phyloP scores from a whole-genome alignment of 2,797 vertebrate species.

The Enteromius mattozi region DNA sequence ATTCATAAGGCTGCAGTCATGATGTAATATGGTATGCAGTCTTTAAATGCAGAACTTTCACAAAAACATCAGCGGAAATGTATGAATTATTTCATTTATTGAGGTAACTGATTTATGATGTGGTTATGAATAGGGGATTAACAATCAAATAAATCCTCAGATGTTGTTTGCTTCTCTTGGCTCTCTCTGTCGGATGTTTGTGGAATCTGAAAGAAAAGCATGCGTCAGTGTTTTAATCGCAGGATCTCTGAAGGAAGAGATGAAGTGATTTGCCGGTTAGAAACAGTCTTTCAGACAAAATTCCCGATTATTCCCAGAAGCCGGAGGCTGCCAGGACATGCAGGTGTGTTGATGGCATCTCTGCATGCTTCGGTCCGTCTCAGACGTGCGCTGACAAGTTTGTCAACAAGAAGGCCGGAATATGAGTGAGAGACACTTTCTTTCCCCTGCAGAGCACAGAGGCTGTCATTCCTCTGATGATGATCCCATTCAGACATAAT shows the following conservation, averaged over 20 bases:
- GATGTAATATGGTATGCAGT: neutral
- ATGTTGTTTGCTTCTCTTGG: neutral
- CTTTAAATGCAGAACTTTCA: neutral
- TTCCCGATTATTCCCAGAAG: conserved; percentile 15
- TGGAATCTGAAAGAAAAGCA: neutral
- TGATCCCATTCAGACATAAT: conserved; percentile 31
- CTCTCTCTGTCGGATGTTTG: neutral
- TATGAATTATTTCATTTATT: neutral
- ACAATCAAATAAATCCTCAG: neutral
- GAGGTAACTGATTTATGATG: neutral
- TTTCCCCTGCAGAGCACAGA: neutral
- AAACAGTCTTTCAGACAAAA: neutral
- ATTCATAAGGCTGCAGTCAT: neutral
- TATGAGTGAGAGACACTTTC: conserved; percentile 7
- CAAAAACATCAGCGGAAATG: neutral
- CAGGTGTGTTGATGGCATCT: conserved; percentile 18
- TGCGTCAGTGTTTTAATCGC: conserved; percentile 2
- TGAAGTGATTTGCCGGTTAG: neutral
- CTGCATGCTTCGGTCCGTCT: conserved; percentile 27
- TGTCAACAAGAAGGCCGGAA: conserved; percentile 36
- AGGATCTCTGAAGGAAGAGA: neutral
- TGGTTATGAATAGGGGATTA: neutral
- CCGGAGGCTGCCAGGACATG: conserved; percentile 8
- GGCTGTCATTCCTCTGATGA: conserved; percentile 11
- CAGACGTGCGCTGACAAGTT: conserved; percentile 47